Conservation (phyloP, 2,888 invertebrate genomes). For the Xylota segnis region DNA sequence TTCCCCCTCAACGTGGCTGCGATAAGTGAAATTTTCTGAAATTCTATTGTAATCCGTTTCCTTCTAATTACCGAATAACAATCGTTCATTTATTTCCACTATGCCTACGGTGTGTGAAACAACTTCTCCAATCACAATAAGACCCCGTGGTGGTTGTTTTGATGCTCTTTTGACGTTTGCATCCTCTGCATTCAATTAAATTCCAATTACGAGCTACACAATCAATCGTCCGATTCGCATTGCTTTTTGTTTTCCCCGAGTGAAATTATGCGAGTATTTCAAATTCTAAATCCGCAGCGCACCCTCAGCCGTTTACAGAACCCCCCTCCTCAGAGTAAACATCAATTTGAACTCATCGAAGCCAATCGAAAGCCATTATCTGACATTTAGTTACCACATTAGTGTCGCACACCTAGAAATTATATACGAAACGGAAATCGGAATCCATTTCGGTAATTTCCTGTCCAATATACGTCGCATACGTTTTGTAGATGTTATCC, state of each 20-base stretch:
- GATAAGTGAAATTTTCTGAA: background rate
- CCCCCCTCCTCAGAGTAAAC: background rate
- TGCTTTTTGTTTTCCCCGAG: background rate
- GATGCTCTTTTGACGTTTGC: slow-evolving; percentile 4
- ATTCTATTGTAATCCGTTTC: slow-evolving; percentile 11
- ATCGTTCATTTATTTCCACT: slow-evolving; percentile 19
- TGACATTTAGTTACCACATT: slow-evolving; percentile 46
- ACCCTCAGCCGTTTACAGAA: background rate
- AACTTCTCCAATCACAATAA: slow-evolving; percentile 3
- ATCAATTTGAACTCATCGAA: slow-evolving; percentile 48
- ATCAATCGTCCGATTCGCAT: slow-evolving; percentile 32
- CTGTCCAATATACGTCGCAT: slow-evolving; percentile 51
- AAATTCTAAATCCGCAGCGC: slow-evolving; percentile 20
- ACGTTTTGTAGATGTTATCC: slow-evolving; percentile 18
- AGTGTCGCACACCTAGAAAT: slow-evolving; percentile 60
- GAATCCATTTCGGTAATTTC: slow-evolving; percentile 58
- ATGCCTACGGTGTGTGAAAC: slow-evolving; percentile 15
- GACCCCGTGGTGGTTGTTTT: background rate
- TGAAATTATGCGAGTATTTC: background rate
- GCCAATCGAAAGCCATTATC: slow-evolving; percentile 68
- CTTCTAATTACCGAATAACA: slow-evolving; percentile 28
- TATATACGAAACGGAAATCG: slow-evolving; percentile 51
- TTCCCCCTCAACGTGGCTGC: background rate
- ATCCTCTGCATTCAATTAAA: slow-evolving; percentile 49
- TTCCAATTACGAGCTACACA: slow-evolving; percentile 43